phyloP scores from a whole-genome alignment of 1,140 invertebrate species.

The Vollenhovia emeryi region DNA sequence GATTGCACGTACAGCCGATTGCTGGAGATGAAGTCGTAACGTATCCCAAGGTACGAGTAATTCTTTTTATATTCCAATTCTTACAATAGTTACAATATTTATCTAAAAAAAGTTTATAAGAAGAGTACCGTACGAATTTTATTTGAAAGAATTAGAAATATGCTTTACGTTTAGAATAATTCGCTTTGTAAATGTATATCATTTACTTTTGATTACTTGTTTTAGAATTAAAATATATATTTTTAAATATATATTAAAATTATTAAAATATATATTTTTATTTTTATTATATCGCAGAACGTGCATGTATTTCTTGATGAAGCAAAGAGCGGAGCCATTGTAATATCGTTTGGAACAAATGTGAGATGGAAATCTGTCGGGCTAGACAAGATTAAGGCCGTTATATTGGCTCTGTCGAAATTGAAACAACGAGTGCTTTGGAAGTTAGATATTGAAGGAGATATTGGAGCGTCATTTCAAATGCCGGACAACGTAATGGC shows the following conservation, averaged over 20 bases:
- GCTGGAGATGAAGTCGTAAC: background rate
- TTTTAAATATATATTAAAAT: too few species aligned
- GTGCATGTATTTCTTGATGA: slow-evolving; percentile 13
- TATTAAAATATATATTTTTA: background rate
- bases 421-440: slow-evolving; percentile 87
- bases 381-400: slow-evolving; percentile 35
- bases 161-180: background rate
- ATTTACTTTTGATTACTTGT: background rate
- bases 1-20: slow-evolving; percentile 68
- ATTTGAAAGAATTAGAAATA: too few species aligned
- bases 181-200: background rate
- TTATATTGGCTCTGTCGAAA: slow-evolving; percentile 85
- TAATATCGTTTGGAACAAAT: slow-evolving; percentile 33
- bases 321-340: background rate
- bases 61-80: too few species aligned
- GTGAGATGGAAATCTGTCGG: background rate
- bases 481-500: slow-evolving; percentile 86
- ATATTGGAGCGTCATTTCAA: slow-evolving; percentile 69
- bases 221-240: background rate
- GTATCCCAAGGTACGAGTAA: background rate
- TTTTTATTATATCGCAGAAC: background rate
- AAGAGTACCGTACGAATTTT: too few species aligned
- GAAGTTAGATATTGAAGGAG: slow-evolving; percentile 87
- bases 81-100: too few species aligned
- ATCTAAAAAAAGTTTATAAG: too few species aligned